Percentiles rank a stretch among this genome's conserved stretches.
phyloP scores from a whole-genome alignment of 2,888 invertebrate genomes.

The Bibio marci region DNA sequence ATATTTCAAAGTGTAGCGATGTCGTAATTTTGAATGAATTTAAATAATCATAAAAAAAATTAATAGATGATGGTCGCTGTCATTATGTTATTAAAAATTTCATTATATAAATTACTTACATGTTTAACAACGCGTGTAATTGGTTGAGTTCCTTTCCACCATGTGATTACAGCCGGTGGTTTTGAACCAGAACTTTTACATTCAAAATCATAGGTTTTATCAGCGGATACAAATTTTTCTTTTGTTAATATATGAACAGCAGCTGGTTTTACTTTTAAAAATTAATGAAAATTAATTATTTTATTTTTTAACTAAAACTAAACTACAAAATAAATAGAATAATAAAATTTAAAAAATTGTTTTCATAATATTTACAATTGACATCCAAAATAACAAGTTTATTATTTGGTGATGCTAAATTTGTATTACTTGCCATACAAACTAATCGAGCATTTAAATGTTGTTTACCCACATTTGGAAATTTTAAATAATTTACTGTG shows the following conservation, averaged over 20 bases:
- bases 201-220: conserved; percentile 72
- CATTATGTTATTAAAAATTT: no score
- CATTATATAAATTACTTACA: no score
- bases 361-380: conserved; percentile 63
- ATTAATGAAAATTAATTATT: neutral
- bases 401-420: conserved; percentile 58
- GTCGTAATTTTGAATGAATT: no score
- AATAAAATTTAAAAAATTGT: neutral
- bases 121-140: conserved; percentile 64
- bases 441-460: conserved; percentile 68
- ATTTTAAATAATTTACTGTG: conserved; percentile 63
- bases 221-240: conserved; percentile 67
- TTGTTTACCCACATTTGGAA: conserved; percentile 63
- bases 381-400: conserved; percentile 67
- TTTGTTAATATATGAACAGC: conserved; percentile 69
- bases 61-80: no score
- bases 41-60: no score
- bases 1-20: no score
- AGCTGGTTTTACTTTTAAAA: conserved; percentile 64
- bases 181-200: conserved; percentile 74
- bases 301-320: no score
- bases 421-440: conserved; percentile 78
- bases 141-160: conserved; percentile 78
- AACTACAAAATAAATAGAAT: no score
- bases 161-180: conserved; percentile 62